Base-by-base conservation (phyloP, 2,797 vertebrate species). In the Stomatorhinus walkeri region DNA sequence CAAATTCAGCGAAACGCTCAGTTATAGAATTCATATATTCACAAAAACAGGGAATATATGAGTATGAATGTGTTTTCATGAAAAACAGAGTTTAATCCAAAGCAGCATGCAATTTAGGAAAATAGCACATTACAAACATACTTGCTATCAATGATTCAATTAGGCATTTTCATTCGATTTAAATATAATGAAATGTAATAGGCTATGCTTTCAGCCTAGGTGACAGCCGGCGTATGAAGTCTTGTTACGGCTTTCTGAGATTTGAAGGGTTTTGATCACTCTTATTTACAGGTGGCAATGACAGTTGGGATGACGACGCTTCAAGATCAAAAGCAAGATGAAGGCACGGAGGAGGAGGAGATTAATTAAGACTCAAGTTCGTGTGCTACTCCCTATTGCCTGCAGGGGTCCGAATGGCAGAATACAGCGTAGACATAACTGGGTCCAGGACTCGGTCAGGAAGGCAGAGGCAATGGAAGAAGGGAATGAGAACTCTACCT, bases 251-350 rank as follows among this genome's bases (percentile, higher is more conserved):
- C 90, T 93, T 93, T 92, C 94, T 91, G 85, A 91, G 91, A 92
- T 92, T 81, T 51, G 89, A 90, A 2, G 89, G 90, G 91, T 88
- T 91, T 86, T 89, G 91, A 91, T 91, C 92, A 91, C 93, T 92
- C 92, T 91, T 92, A 92, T 93, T 92, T 92, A 92, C 93, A 91
- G 92, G 91, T 40, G 81, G 22, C 83, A 92, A 94, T 93, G 91
- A 94, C 94, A 94, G 93, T 89, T 87, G 1, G 3, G 90, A 91
- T 91, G 90, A 92, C 92, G 91, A 89, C 90, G 32, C 46, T 89
- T 89, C 48, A 91, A 93, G 76, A 93, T 91, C 91, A 91, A 93
- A 90, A 92, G 90, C 92, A 92, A 91, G 93, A 94, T 93, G 92
- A 91, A 92, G 89, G 40, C 88, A 87, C 79, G 40, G 12, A 72